Evolutionary conservation across 1,140 invertebrate species (phyloP).

Genomic region (Holotrichia oblita): DNA sequence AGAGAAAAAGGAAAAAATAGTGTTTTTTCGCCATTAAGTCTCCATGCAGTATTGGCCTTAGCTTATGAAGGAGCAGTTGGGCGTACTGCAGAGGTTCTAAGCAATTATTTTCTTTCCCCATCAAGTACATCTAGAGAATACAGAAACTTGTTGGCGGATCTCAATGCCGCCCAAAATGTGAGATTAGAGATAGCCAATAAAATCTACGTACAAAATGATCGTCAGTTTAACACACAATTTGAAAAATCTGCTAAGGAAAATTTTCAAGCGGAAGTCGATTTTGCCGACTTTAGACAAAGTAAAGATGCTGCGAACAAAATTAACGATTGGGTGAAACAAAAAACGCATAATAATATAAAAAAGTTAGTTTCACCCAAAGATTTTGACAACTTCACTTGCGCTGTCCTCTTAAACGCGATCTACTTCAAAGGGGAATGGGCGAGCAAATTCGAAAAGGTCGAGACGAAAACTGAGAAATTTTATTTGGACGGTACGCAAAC

Average conservation of each 20-base stretch:
- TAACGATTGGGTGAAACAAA: constrained; percentile 75
- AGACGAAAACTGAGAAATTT: background rate
- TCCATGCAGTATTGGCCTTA: background rate
- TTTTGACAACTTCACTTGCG: constrained; percentile 65
- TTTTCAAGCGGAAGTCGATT: constrained; percentile 66
- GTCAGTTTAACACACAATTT: constrained; percentile 51
- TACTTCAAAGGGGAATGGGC: constrained; percentile 74
- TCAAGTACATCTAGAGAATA: background rate
- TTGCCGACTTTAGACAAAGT: constrained; percentile 65
- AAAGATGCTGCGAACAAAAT: constrained; percentile 64
- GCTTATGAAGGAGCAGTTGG: background rate
- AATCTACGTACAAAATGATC: constrained; percentile 63
- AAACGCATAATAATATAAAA: constrained; percentile 78
- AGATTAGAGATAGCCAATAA: constrained; percentile 47
- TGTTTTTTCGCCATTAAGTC: background rate
- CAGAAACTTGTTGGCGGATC: background rate
- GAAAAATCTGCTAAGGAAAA: constrained; percentile 56
- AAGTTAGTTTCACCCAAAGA: constrained; percentile 68
- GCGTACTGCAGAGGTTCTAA: background rate
- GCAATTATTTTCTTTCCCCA: background rate
- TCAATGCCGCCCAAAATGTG: constrained; percentile 43
- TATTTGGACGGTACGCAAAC: background rate
- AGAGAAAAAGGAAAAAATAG: background rate
- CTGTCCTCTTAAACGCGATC: constrained; percentile 84
- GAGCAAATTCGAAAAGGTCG: background rate